These are phyloP conservation scores for Thereva unica DNA, from an alignment of 2,888 invertebrate species.

Conservation along the genomic window DNA sequence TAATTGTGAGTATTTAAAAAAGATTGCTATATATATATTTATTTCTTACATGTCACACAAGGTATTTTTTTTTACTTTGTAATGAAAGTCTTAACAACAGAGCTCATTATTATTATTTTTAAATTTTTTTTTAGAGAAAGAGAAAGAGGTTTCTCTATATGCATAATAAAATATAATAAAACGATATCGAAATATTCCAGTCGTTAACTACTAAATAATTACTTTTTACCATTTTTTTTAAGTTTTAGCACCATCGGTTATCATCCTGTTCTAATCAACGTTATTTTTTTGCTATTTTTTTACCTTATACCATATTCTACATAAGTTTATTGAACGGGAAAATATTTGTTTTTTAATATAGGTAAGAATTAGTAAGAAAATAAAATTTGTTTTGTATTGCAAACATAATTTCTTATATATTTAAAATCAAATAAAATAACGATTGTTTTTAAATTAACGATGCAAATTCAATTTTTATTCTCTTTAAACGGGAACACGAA, in stretches of 20 bases:
- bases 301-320: background rate
- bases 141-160: slow-evolving; percentile 2
- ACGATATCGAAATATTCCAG: slow-evolving; percentile 24
- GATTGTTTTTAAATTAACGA: too few relatives aligned
- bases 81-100: too few relatives aligned
- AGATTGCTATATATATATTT: background rate
- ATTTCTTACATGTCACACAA: too few relatives aligned
- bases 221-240: slow-evolving; percentile 16
- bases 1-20: slow-evolving; percentile 13
- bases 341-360: slow-evolving; percentile 8
- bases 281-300: slow-evolving; percentile 1
- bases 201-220: slow-evolving; percentile 14
- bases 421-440: too few relatives aligned
- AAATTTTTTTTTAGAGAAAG: slow-evolving; percentile 3
- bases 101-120: background rate
- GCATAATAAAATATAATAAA: slow-evolving; percentile 10
- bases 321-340: slow-evolving; percentile 5
- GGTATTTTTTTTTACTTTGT: too few relatives aligned
- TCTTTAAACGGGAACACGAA: slow-evolving; percentile 1
- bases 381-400: background rate
- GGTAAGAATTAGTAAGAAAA: background rate
- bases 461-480: background rate
- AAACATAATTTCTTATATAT: too few relatives aligned
- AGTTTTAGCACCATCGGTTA: slow-evolving; percentile 32
- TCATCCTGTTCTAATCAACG: slow-evolving; percentile 22